A percentile compares a stretch with the other conserved stretches of the same genome.
Evolutionary conservation across 2,888 invertebrate genomes (phyloP).

Genomic region (Chymomyza amoena): DNA sequence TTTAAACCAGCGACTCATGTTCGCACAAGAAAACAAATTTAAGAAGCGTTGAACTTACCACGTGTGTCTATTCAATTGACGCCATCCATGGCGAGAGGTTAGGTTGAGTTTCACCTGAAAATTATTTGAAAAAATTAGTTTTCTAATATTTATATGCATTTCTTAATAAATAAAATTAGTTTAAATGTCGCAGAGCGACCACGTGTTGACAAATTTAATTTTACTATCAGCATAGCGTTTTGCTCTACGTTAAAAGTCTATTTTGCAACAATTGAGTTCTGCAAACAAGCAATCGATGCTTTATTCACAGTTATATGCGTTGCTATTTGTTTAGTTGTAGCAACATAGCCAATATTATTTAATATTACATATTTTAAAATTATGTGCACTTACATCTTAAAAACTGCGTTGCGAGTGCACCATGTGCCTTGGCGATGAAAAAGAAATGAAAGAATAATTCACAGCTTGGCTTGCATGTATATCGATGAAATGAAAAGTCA

Average conservation of each 20-base stretch:
- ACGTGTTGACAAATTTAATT: background rate
- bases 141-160: background rate
- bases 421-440: slow-evolving; percentile 4
- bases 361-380: background rate
- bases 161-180: background rate
- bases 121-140: background rate
- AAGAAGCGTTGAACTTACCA: slow-evolving; percentile 37
- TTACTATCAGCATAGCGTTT: background rate
- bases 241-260: slow-evolving; percentile 36
- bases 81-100: slow-evolving; percentile 2
- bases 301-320: slow-evolving; percentile 67
- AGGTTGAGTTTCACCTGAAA: slow-evolving; percentile 41
- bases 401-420: rapidly evolving
- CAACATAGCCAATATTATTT: background rate
- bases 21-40: slow-evolving; percentile 35
- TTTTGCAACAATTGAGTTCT: slow-evolving; percentile 72
- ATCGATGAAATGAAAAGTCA: background rate
- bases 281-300: slow-evolving; percentile 36
- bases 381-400: slow-evolving; percentile 39
- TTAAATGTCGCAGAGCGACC: background rate
- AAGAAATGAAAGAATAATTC: background rate
- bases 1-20: slow-evolving; percentile 76
- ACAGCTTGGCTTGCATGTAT: background rate
- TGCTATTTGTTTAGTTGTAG: slow-evolving; percentile 40
- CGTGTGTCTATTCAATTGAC: slow-evolving; percentile 7